Evolutionary conservation across 1,140 invertebrate genomes (phyloP).

Genomic region (Harlomillsia oculata): DNA sequence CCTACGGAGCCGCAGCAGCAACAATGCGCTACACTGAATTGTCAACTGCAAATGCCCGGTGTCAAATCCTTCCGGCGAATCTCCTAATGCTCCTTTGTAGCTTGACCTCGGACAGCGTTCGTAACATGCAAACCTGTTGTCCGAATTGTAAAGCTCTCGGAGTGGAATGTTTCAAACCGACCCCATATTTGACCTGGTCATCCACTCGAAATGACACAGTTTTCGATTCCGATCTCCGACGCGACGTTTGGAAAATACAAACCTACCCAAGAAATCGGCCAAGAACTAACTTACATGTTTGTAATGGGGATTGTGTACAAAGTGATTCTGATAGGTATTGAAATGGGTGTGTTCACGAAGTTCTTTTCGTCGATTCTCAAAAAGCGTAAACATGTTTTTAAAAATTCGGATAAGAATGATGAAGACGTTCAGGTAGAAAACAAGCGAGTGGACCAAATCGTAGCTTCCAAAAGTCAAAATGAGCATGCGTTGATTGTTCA

Average conservation of each 20-base stretch:
- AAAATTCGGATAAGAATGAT: not conserved
- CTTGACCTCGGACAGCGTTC: too few species aligned
- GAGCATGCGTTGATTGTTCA: conserved; percentile 18
- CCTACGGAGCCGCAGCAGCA: conserved; percentile 25
- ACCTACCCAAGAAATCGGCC: conserved; percentile 7
- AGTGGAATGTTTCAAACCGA: conserved; percentile 8
- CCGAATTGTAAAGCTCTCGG: conserved; percentile 10
- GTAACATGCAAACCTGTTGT: too few species aligned
- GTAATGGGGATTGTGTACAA: conserved; percentile 12
- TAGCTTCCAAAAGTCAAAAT: not conserved
- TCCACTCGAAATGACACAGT: too few species aligned
- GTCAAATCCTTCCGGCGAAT: conserved; percentile 26
- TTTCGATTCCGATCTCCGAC: too few species aligned
- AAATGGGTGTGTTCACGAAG: not conserved
- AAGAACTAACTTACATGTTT: conserved; percentile 11
- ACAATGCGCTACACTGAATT: conserved; percentile 17
- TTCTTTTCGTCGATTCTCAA: not conserved
- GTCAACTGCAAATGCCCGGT: conserved; percentile 15
- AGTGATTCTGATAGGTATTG: conserved; percentile 1
- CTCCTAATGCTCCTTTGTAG: too few species aligned
- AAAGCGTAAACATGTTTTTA: not conserved
- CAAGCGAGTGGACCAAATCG: not conserved
- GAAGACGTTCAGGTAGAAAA: conserved; percentile 15
- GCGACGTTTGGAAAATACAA: conserved; percentile 2
- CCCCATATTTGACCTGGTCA: conserved; percentile 13